phyloP scores from a whole-genome alignment of 2,113 vertebrate genomes.

The Eudorcas thomsonii region DNA sequence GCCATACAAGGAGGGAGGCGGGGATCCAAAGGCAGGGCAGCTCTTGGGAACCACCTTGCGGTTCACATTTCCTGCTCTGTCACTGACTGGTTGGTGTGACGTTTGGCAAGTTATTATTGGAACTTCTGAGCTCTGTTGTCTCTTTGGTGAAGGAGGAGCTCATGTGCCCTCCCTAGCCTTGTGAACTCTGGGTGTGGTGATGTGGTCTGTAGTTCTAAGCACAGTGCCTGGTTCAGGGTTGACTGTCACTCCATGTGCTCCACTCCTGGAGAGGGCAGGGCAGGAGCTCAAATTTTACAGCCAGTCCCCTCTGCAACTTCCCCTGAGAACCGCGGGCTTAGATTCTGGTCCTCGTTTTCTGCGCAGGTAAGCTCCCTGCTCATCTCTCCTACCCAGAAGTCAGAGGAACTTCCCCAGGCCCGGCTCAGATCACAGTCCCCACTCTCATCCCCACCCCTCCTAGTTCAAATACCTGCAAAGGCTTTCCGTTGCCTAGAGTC shows the following conservation, averaged over 20 bases:
- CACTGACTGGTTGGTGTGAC: background rate
- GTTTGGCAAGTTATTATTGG: background rate
- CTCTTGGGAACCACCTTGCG: background rate
- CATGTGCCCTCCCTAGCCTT: background rate
- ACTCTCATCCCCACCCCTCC: background rate
- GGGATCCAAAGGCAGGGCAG: background rate
- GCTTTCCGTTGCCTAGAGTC: background rate
- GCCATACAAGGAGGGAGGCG: background rate
- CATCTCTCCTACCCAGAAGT: too few species aligned
- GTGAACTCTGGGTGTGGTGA: rapidly evolving
- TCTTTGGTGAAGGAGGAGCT: too few species aligned
- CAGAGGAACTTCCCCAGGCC: background rate
- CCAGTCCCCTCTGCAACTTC: background rate
- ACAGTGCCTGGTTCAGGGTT: rapidly evolving
- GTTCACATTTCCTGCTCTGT: background rate
- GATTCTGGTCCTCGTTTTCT: background rate
- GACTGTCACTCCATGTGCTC: background rate
- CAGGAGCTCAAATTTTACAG: rapidly evolving
- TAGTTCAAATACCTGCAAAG: background rate
- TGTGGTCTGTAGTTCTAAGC: background rate
- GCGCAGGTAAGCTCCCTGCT: background rate
- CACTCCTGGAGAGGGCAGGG: background rate
- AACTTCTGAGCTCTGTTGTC: background rate
- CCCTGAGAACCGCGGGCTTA: rapidly evolving
- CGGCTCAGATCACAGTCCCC: background rate